Percentiles rank a stretch among this genome's conserved stretches.
These are phyloP conservation scores for Andricus grossulariae DNA, from an alignment of 1,140 invertebrate species.

Conservation along the genomic window DNA sequence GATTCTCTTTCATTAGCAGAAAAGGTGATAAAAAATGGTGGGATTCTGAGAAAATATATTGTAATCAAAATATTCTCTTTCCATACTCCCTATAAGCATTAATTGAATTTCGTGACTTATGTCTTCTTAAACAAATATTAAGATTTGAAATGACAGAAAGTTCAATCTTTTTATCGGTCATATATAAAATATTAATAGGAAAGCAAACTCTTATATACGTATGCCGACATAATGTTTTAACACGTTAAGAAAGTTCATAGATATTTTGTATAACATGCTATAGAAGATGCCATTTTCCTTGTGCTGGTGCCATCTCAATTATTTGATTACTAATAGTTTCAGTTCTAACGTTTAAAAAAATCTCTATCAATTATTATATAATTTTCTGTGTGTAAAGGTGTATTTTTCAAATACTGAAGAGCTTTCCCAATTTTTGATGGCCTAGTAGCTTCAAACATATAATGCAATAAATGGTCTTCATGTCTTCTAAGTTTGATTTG, in stretches of 20 bases:
- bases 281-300: neutral
- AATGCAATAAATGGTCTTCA: conserved; percentile 40
- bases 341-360: conserved; percentile 34
- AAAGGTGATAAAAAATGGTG: conserved; percentile 27
- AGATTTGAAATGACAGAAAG: conserved; percentile 34
- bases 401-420: conserved; percentile 42
- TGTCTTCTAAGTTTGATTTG: conserved; percentile 49
- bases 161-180: conserved; percentile 49
- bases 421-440: conserved; percentile 41
- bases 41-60: conserved; percentile 11
- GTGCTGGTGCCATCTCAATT: neutral
- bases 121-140: conserved; percentile 38
- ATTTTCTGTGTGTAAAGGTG: conserved; percentile 43
- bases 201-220: conserved; percentile 40
- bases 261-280: neutral
- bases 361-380: conserved; percentile 38
- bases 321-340: neutral
- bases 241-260: neutral
- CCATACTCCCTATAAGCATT: conserved; percentile 15
- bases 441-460: conserved; percentile 44
- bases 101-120: conserved; percentile 16
- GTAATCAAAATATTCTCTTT: conserved; percentile 12
- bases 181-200: conserved; percentile 40
- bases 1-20: conserved; percentile 31
- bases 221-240: conserved; percentile 35